Percentiles rank a stretch among this genome's conserved stretches.
phyloP scores from a whole-genome alignment of 2,113 vertebrate genomes.

The Notiomystis cincta region DNA sequence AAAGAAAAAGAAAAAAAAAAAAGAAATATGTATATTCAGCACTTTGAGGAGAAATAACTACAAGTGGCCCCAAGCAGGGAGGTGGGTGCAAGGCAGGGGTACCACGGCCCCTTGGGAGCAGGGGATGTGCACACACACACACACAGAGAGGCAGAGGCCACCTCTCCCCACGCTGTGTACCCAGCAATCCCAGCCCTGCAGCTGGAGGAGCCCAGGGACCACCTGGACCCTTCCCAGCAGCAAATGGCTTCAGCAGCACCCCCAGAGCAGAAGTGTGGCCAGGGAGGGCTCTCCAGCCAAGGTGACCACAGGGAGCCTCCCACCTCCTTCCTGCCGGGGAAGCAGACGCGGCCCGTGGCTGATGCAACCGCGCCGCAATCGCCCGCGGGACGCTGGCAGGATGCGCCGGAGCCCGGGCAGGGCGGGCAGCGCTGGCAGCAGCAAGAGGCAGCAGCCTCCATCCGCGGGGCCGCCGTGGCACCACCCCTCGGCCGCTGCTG shows the following conservation, averaged over 20 bases:
- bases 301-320: neutral
- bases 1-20: neutral
- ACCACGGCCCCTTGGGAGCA: neutral
- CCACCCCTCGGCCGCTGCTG: neutral
- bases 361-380: neutral
- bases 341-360: neutral
- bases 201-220: neutral
- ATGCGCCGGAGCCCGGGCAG: neutral
- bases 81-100: neutral
- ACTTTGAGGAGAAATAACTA: conserved; percentile 19
- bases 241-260: neutral
- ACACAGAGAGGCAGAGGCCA: neutral
- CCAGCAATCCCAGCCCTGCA: neutral
- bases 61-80: neutral
- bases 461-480: accelerated
- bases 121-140: neutral
- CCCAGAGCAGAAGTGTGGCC: neutral
- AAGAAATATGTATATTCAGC: conserved; percentile 26
- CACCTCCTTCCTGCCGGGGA: neutral
- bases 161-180: neutral
- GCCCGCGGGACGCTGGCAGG: neutral
- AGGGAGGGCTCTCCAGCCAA: neutral
- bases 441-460: neutral
- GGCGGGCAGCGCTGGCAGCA: neutral
- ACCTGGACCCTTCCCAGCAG: neutral